Conservation (phyloP, 2,888 invertebrate genomes). For the Neoitamus cyanurus region DNA sequence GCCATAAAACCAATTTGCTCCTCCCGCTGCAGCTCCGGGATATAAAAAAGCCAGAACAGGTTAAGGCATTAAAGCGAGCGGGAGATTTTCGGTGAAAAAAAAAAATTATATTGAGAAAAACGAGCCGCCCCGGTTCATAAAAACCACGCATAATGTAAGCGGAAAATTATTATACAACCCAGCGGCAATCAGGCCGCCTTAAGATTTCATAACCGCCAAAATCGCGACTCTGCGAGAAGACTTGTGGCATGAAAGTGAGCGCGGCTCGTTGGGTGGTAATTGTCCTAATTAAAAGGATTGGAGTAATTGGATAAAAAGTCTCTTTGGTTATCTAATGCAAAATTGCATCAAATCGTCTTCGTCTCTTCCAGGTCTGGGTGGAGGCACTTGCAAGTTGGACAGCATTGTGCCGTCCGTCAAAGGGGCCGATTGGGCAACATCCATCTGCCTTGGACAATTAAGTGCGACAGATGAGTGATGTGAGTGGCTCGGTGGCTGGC, state of each 20-base stretch:
- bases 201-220: background rate
- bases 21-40: background rate
- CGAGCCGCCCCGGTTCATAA: background rate
- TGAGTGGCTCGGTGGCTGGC: background rate
- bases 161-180: background rate
- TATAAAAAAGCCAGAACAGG: background rate
- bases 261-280: background rate
- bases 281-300: background rate
- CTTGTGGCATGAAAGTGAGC: background rate
- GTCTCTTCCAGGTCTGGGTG: background rate
- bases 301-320: background rate
- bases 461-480: background rate
- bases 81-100: background rate
- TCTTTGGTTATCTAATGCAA: background rate
- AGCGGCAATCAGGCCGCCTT: background rate
- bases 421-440: background rate
- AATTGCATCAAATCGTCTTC: background rate
- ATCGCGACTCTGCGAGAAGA: background rate
- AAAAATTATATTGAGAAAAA: background rate
- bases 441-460: conserved; percentile 2
- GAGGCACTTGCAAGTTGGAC: background rate
- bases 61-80: background rate
- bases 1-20: background rate
- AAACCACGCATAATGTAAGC: background rate
- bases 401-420: background rate